These are phyloP conservation scores for Rhingia campestris DNA, from an alignment of 2,888 invertebrate genomes.

Conservation along the genomic window DNA sequence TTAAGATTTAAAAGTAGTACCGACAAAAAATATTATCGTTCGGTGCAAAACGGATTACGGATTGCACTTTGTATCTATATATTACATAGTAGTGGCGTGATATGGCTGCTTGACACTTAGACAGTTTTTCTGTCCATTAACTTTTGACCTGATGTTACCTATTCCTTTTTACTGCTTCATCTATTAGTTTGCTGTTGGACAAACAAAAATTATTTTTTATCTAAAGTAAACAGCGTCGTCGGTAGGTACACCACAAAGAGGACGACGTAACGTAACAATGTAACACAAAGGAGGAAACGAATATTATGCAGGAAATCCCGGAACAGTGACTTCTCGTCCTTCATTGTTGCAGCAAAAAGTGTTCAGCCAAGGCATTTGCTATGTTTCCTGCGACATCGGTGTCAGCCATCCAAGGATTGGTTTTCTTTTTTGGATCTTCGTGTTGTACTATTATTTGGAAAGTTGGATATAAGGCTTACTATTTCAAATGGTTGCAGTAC, in stretches of 20 bases:
- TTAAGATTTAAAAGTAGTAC: slow-evolving; percentile 22
- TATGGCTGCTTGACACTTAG: slow-evolving; percentile 66
- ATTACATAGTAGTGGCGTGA: slow-evolving; percentile 40
- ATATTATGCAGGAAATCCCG: slow-evolving; percentile 70
- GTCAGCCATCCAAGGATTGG: slow-evolving; percentile 54
- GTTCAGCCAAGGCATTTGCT: slow-evolving; percentile 65
- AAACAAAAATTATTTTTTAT: slow-evolving; percentile 63
- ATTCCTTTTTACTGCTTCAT: slow-evolving; percentile 41
- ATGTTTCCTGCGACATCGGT: slow-evolving; percentile 68
- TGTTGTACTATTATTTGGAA: slow-evolving; percentile 18
- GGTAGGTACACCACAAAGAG: slow-evolving; percentile 35
- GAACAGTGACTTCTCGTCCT: slow-evolving; percentile 58
- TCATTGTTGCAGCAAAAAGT: slow-evolving; percentile 70
- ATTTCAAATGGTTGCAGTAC: slow-evolving; percentile 63
- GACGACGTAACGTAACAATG: slow-evolving; percentile 41
- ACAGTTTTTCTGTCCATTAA: slow-evolving; percentile 63
- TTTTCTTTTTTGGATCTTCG: slow-evolving; percentile 38
- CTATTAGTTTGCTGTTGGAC: slow-evolving; percentile 57
- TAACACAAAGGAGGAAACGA: slow-evolving; percentile 64
- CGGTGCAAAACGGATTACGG: slow-evolving; percentile 62
- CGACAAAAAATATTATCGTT: too few relatives aligned
- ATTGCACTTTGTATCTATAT: slow-evolving; percentile 67
- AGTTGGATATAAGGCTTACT: slow-evolving; percentile 30
- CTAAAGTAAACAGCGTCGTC: slow-evolving; percentile 4
- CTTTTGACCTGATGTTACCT: slow-evolving; percentile 63